Evolutionary conservation across 2,888 invertebrate species (phyloP).

Genomic region (Apotomis betuletana): DNA sequence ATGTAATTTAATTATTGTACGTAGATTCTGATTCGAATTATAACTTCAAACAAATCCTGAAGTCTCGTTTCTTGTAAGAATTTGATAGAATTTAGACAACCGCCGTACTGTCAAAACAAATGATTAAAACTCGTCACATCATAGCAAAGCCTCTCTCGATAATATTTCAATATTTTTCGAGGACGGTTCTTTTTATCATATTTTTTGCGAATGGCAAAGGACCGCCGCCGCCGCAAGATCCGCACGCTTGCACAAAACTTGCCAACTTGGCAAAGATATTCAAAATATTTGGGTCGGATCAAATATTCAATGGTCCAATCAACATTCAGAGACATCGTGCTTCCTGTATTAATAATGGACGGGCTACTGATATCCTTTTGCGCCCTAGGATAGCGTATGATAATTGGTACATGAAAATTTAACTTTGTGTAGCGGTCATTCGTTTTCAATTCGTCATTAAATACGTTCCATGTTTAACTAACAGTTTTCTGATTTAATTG

Average conservation of each 20-base stretch:
- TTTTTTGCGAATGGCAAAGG: slow-evolving; percentile 58
- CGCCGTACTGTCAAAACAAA: not conserved
- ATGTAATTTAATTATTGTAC: too few species aligned
- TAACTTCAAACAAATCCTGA: too few species aligned
- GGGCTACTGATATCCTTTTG: not conserved
- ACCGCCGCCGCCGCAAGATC: slow-evolving; percentile 47
- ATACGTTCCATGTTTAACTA: too few species aligned
- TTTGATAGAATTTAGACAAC: too few species aligned
- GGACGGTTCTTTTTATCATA: slow-evolving; percentile 63
- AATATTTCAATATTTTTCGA: slow-evolving; percentile 54
- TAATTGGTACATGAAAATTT: not conserved
- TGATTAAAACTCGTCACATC: not conserved
- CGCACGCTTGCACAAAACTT: slow-evolving; percentile 52
- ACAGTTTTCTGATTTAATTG: too few species aligned
- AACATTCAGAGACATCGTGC: slow-evolving; percentile 13
- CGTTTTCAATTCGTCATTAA: not conserved
- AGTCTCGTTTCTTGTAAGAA: too few species aligned
- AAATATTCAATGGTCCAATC: slow-evolving; percentile 47
- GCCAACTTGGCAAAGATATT: slow-evolving; percentile 56
- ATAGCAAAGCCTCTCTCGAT: slow-evolving; percentile 40
- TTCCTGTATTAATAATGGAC: slow-evolving; percentile 16
- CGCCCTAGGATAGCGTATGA: not conserved
- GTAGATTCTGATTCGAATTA: too few species aligned
- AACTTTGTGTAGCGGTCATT: not conserved
- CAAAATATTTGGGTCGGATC: slow-evolving; percentile 57